Evolutionary conservation across 2,888 invertebrate species (phyloP).

Genomic region (Alcis repandata): DNA sequence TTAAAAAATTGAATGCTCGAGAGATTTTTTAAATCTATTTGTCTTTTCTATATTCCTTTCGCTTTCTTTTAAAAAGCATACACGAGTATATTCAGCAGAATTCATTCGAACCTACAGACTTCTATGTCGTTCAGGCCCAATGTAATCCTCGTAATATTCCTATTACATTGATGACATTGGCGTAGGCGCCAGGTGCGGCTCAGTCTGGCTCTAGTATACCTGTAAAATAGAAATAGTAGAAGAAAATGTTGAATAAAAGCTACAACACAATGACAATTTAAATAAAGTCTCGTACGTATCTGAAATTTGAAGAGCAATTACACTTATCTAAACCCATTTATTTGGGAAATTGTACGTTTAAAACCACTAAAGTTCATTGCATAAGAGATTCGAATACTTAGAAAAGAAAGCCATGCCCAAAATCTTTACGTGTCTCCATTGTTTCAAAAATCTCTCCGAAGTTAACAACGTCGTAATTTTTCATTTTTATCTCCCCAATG

Average conservation of each 20-base stretch:
- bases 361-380: background rate
- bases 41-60: too few species aligned
- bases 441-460: constrained; percentile 17
- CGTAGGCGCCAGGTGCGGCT: constrained; percentile 21
- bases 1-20: too few species aligned
- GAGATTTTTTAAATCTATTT: too few species aligned
- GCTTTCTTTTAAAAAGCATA: too few species aligned
- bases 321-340: too few species aligned
- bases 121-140: constrained; percentile 14
- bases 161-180: constrained; percentile 22
- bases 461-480: constrained; percentile 29
- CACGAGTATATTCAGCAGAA: too few species aligned
- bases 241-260: too few species aligned
- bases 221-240: background rate
- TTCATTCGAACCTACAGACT: background rate
- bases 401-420: constrained; percentile 5
- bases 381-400: constrained; percentile 7
- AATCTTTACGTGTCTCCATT: constrained; percentile 7
- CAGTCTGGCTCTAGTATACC: background rate
- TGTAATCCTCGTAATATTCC: constrained; percentile 11
- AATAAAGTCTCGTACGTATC: too few species aligned
- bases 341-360: too few species aligned
- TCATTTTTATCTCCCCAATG: constrained; percentile 43
- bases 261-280: background rate
- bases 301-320: too few species aligned